phyloP scores from a whole-genome alignment of 1,140 invertebrate species.

The Schlechtendalia chinensis region DNA sequence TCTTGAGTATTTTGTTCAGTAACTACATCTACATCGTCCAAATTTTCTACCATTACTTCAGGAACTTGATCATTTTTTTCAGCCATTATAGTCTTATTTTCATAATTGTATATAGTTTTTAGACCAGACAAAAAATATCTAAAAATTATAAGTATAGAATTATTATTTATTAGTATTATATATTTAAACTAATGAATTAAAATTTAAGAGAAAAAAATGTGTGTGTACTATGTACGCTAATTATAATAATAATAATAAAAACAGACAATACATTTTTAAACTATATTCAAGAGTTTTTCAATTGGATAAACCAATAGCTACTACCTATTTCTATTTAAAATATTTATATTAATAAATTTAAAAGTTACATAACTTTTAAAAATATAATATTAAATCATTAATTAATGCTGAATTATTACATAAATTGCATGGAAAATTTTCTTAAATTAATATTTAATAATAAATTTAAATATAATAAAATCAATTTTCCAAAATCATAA shows the following conservation, averaged over 20 bases:
- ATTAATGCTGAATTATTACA: too few relatives aligned
- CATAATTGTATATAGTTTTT: background rate
- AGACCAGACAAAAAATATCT: background rate
- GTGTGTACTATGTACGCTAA: too few relatives aligned
- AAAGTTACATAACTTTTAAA: background rate
- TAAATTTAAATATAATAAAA: too few relatives aligned
- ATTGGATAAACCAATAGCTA: too few relatives aligned
- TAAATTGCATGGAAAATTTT: too few relatives aligned
- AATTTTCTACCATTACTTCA: conserved; percentile 32
- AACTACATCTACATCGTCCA: background rate
- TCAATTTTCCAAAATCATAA: too few relatives aligned
- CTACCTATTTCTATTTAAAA: background rate
- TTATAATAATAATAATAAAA: too few relatives aligned
- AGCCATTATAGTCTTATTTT: conserved; percentile 21
- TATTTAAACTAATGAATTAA: background rate
- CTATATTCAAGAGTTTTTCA: too few relatives aligned
- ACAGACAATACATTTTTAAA: too few relatives aligned
- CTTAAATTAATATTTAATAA: too few relatives aligned
- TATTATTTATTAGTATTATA: background rate
- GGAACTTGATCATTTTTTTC: conserved; percentile 20
- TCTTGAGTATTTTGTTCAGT: conserved; percentile 23
- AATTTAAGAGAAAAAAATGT: too few relatives aligned
- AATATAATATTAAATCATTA: too few relatives aligned
- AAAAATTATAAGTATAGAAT: background rate
- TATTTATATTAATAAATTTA: background rate